Conservation (phyloP, 2,888 invertebrate genomes). For the Agriopis leucophaearia region DNA sequence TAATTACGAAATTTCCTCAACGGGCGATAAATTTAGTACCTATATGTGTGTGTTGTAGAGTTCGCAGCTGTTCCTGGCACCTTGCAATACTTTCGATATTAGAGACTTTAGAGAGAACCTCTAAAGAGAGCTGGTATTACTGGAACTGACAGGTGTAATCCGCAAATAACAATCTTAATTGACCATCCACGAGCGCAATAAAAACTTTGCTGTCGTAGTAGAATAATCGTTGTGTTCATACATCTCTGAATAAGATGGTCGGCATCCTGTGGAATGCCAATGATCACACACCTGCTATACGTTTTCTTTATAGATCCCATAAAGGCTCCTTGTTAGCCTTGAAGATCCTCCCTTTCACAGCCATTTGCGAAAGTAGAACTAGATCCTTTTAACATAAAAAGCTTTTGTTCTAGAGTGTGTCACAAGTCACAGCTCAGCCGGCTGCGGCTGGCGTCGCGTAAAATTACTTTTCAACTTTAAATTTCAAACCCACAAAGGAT, state of each 20-base stretch:
- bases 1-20: not conserved
- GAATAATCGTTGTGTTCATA: constrained; percentile 29
- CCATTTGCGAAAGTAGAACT: constrained; percentile 27
- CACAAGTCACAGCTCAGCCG: constrained; percentile 26
- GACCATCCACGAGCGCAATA: constrained; percentile 10
- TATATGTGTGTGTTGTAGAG: not conserved
- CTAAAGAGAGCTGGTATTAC: constrained; percentile 10
- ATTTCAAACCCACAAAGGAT: constrained; percentile 38
- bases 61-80: constrained; percentile 18
- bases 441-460: constrained; percentile 35
- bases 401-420: constrained; percentile 44
- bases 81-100: constrained; percentile 20
- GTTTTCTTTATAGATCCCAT: constrained; percentile 28
- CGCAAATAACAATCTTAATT: constrained; percentile 19
- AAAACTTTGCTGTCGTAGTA: constrained; percentile 16
- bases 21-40: not conserved
- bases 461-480: constrained; percentile 45
- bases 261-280: constrained; percentile 39
- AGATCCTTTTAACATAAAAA: constrained; percentile 40
- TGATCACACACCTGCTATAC: constrained; percentile 32
- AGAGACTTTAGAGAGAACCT: no score
- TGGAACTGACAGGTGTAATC: constrained; percentile 34
- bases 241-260: constrained; percentile 32
- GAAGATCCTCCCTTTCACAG: constrained; percentile 13
- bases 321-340: constrained; percentile 31